A percentile compares a stretch with the other conserved stretches of the same genome.
phyloP scores from a whole-genome alignment of 1,140 invertebrate species.

The Lasaia peninsularis region DNA sequence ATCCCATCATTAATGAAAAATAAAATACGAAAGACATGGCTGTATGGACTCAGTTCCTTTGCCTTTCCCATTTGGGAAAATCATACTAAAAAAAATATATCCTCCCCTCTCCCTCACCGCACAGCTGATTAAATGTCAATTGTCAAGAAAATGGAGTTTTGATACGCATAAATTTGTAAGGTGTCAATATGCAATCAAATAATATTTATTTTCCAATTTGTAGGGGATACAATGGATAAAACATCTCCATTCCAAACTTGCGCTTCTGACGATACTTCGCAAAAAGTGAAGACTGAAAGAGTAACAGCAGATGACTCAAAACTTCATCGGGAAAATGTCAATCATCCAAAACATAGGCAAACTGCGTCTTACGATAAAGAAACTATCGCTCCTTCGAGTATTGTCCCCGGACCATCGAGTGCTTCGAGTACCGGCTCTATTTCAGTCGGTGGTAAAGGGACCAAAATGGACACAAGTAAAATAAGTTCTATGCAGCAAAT shows the following conservation, averaged over 20 bases:
- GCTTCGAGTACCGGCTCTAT: conserved; percentile 39
- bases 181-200: conserved; percentile 63
- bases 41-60: no score
- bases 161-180: conserved; percentile 71
- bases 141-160: conserved; percentile 77
- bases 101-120: conserved; percentile 47
- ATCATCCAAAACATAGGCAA: conserved; percentile 77
- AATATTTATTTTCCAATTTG: conserved; percentile 46
- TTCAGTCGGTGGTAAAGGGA: conserved; percentile 39
- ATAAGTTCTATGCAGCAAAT: conserved; percentile 73
- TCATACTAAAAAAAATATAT: conserved; percentile 8
- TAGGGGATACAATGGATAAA: conserved; percentile 70
- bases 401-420: conserved; percentile 55
- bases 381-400: conserved; percentile 59
- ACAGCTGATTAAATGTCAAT: conserved; percentile 76
- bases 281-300: conserved; percentile 68
- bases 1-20: no score
- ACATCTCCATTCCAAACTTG: conserved; percentile 74
- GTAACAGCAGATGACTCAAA: conserved; percentile 74
- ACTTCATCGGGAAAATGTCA: conserved; percentile 76
- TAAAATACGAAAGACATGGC: no score
- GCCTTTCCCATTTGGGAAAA: no score
- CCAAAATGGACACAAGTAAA: conserved; percentile 69
- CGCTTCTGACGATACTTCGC: conserved; percentile 62
- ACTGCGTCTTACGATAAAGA: conserved; percentile 76